Percentiles rank a stretch among this genome's conserved stretches.
Conservation (phyloP, 2,113 vertebrate genomes). For the Crocuta crocuta region DNA sequence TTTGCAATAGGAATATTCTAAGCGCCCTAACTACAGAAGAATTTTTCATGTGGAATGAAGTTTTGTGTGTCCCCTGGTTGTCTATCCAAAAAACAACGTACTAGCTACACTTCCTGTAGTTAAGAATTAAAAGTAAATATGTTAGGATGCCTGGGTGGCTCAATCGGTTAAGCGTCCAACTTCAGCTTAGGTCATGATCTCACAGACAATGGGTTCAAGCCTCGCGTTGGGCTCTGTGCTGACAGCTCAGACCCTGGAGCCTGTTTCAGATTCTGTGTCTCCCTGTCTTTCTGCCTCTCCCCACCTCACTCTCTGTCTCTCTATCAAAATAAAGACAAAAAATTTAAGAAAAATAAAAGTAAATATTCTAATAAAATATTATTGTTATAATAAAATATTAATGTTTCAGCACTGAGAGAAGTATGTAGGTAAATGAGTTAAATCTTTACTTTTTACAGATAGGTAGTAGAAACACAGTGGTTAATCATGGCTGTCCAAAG, state of each 20-base stretch:
- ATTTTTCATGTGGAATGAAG: background rate
- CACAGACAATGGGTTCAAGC: too few species aligned
- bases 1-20: background rate
- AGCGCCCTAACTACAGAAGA: background rate
- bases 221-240: too few species aligned
- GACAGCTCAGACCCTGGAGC: too few species aligned
- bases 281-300: too few species aligned
- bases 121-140: background rate
- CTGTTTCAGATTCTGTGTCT: too few species aligned
- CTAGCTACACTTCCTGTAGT: background rate
- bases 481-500: background rate
- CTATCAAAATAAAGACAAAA: too few species aligned
- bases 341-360: background rate
- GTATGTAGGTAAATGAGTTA: background rate
- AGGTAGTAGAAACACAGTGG: background rate
- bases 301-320: too few species aligned
- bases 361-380: background rate
- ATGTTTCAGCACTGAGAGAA: background rate
- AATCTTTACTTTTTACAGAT: background rate
- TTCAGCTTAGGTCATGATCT: too few species aligned
- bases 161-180: too few species aligned
- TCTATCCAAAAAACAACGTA: background rate
- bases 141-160: too few species aligned
- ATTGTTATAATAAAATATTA: background rate
- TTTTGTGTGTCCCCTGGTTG: background rate